Percentiles rank a stretch among this genome's conserved stretches.
Evolutionary conservation across 2,888 invertebrate genomes (phyloP).

Genomic region (Nyleta sp.): DNA sequence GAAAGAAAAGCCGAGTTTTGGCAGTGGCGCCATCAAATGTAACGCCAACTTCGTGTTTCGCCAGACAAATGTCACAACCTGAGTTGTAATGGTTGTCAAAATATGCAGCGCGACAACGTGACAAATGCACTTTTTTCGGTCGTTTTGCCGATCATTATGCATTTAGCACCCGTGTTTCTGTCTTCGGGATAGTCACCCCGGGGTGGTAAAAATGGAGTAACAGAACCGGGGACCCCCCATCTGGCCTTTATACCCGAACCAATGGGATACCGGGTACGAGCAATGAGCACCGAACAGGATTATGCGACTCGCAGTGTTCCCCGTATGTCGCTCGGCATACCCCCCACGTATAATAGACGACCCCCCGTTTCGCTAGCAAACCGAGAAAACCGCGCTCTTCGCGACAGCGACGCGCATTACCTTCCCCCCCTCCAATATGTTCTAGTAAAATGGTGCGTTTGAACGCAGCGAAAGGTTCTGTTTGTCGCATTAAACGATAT

Average conservation of each 20-base stretch:
- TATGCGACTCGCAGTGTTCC: conserved; percentile 76
- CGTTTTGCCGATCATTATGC: conserved; percentile 78
- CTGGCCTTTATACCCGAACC: conserved; percentile 79
- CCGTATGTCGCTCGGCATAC: conserved; percentile 78
- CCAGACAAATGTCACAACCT: conserved; percentile 26
- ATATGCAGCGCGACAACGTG: conserved; percentile 53
- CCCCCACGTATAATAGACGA: conserved; percentile 77
- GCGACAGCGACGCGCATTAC: conserved; percentile 37
- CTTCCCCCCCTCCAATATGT: conserved; percentile 35
- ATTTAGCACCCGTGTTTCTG: conserved; percentile 79
- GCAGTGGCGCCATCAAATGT: not conserved
- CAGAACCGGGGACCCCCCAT: conserved; percentile 79
- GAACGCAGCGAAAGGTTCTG: not conserved
- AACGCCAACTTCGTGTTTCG: conserved; percentile 3
- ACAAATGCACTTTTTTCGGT: conserved; percentile 59
- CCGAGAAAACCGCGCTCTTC: conserved; percentile 69
- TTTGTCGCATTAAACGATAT: too few species aligned
- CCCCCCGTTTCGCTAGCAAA: conserved; percentile 71
- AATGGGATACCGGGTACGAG: conserved; percentile 70
- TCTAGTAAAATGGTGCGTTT: conserved; percentile 25
- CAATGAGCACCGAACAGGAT: conserved; percentile 70
- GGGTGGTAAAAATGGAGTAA: conserved; percentile 72
- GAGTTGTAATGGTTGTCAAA: conserved; percentile 39
- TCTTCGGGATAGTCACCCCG: conserved; percentile 73
- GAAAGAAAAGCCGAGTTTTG: too few species aligned